A percentile compares a stretch with the other conserved stretches of the same genome.
Conservation (phyloP, 2,113 vertebrate genomes). For the Oenanthe oenanthe region DNA sequence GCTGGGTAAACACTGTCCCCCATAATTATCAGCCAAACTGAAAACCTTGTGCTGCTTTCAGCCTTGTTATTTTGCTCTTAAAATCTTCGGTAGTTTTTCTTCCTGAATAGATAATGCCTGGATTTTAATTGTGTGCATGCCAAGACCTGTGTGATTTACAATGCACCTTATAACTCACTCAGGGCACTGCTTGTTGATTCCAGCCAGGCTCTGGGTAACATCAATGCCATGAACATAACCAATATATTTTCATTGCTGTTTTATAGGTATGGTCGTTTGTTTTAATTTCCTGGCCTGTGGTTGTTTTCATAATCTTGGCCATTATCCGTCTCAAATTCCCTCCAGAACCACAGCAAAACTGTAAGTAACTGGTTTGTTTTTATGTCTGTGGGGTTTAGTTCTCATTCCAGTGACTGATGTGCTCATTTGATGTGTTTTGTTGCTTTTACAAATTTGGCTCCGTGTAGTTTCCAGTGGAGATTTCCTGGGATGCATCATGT, state of each 20-base stretch:
- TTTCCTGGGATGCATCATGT: background rate
- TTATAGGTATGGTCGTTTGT: constrained; percentile 91
- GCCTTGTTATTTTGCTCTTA: background rate
- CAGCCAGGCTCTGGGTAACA: background rate
- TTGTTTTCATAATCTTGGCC: constrained; percentile 92
- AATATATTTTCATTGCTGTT: constrained; percentile 61
- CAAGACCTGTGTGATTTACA: constrained; percentile 8
- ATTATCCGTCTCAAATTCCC: constrained; percentile 89
- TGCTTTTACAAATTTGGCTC: constrained; percentile 29
- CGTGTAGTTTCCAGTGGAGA: background rate
- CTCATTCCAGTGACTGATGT: constrained; percentile 37
- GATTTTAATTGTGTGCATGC: constrained; percentile 8
- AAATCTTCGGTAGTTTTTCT: background rate
- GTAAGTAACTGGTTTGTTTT: constrained; percentile 81
- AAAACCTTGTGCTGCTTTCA: constrained; percentile 1
- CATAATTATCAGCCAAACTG: background rate
- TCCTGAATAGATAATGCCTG: background rate
- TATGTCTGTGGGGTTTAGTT: constrained; percentile 9
- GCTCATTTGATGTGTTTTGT: background rate
- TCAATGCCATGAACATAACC: background rate
- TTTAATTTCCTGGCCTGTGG: constrained; percentile 88
- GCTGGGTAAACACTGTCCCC: background rate
- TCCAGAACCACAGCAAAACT: constrained; percentile 77
- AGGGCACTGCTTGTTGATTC: background rate
- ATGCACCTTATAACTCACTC: background rate